Percentiles rank a stretch among this genome's conserved stretches.
Conservation (phyloP, 2,888 invertebrate species). For the Athripsodes cinereus region DNA sequence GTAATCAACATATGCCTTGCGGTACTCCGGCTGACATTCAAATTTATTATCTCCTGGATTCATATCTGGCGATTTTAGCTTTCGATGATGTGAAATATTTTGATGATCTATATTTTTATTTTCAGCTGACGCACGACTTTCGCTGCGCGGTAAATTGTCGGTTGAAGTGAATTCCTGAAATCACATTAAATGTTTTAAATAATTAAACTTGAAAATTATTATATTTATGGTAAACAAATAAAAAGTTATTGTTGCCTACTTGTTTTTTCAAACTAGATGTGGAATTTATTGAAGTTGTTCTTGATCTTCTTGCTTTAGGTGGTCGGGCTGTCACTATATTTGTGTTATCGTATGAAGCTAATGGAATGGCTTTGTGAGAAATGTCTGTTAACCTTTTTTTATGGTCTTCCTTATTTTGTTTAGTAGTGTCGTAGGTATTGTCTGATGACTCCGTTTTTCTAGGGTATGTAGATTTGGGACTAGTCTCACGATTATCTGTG, state of each 20-base stretch:
- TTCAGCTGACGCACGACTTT: neutral
- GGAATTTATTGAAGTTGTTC: slow-evolving; percentile 11
- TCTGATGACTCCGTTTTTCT: slow-evolving; percentile 16
- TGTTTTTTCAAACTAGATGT: neutral
- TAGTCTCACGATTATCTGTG: slow-evolving; percentile 23
- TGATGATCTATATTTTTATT: neutral
- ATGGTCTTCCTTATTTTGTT: slow-evolving; percentile 10
- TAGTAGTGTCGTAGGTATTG: slow-evolving; percentile 5
- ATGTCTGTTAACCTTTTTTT: slow-evolving; percentile 6
- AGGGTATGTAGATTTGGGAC: slow-evolving; percentile 19
- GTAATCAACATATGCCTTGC: slow-evolving; percentile 40
- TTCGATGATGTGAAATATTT: neutral
- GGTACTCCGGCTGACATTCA: slow-evolving; percentile 44
- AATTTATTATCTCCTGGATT: slow-evolving; percentile 30
- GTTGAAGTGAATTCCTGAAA: neutral
- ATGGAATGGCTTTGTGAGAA: neutral
- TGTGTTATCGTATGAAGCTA: slow-evolving; percentile 13
- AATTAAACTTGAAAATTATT: too few relatives aligned
- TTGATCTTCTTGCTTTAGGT: slow-evolving; percentile 14
- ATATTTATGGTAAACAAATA: neutral
- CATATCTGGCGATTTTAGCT: slow-evolving; percentile 17
- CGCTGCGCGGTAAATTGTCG: neutral
- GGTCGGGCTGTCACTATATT: slow-evolving; percentile 17
- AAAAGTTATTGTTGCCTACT: neutral
- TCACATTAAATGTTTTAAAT: neutral